phyloP scores from a whole-genome alignment of 2,888 invertebrate species.

The Yponomeuta evonymella region DNA sequence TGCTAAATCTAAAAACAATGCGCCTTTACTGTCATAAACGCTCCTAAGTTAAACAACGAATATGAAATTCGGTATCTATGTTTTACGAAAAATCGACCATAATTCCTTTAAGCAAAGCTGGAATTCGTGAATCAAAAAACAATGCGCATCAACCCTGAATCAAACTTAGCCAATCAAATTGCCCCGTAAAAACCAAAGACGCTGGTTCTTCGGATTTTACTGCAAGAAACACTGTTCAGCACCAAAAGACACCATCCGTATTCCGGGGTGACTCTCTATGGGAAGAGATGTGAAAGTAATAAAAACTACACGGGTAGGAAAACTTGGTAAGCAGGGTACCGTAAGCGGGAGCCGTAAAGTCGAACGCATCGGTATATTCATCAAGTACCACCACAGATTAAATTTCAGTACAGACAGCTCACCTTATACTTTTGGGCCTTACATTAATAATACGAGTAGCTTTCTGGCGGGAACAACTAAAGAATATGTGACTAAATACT shows the following conservation, averaged over 20 bases:
- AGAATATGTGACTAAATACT: too few relatives aligned
- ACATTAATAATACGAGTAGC: too few relatives aligned
- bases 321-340: not conserved
- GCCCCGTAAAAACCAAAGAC: not conserved
- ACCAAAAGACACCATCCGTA: not conserved
- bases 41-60: too few relatives aligned
- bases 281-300: not conserved
- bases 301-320: not conserved
- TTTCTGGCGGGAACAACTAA: too few relatives aligned
- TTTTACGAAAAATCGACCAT: too few relatives aligned
- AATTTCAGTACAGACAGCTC: not conserved
- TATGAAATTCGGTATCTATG: too few relatives aligned
- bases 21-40: too few relatives aligned
- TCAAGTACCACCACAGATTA: not conserved
- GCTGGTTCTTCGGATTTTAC: not conserved
- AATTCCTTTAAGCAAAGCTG: too few relatives aligned
- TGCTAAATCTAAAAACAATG: not conserved
- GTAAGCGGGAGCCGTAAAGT: slow-evolving; percentile 41
- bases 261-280: not conserved
- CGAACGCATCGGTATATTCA: slow-evolving; percentile 8
- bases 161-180: not conserved
- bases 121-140: not conserved
- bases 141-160: not conserved
- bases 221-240: not conserved
- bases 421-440: not conserved